These are phyloP conservation scores for Chaetophractus vellerosus DNA, from an alignment of 2,797 vertebrate species.

Conservation along the genomic window DNA sequence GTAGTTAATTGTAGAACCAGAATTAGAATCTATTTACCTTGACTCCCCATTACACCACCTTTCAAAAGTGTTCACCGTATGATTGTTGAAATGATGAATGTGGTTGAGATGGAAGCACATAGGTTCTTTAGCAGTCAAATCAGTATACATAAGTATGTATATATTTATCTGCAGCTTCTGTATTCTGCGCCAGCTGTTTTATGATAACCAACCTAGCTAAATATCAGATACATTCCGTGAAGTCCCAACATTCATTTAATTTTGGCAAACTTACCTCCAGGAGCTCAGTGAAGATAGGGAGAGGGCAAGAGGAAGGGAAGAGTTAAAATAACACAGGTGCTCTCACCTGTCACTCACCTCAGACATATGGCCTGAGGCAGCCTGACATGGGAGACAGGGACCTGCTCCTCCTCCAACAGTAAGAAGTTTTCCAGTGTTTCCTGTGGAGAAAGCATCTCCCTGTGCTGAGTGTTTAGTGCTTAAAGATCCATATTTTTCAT, in stretches of 20 bases:
- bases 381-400: background rate
- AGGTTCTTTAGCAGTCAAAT: background rate
- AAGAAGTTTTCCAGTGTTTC: background rate
- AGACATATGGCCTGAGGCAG: background rate
- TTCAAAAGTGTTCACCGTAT: background rate
- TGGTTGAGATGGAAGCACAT: background rate
- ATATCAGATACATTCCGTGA: conserved; percentile 64
- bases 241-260: background rate
- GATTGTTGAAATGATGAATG: background rate
- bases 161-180: background rate
- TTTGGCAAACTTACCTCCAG: background rate
- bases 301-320: background rate
- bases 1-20: background rate
- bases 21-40: background rate
- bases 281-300: background rate
- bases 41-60: background rate
- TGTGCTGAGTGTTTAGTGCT: conserved; percentile 68
- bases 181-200: conserved; percentile 66
- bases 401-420: background rate
- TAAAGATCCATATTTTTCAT: conserved; percentile 80
- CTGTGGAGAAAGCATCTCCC: conserved; percentile 34
- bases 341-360: background rate
- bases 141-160: background rate
- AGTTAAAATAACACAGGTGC: background rate
- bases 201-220: conserved; percentile 63